Percentiles rank a stretch among this genome's conserved stretches.
Conservation (phyloP, 2,888 invertebrate genomes). For the Patella caerulea region DNA sequence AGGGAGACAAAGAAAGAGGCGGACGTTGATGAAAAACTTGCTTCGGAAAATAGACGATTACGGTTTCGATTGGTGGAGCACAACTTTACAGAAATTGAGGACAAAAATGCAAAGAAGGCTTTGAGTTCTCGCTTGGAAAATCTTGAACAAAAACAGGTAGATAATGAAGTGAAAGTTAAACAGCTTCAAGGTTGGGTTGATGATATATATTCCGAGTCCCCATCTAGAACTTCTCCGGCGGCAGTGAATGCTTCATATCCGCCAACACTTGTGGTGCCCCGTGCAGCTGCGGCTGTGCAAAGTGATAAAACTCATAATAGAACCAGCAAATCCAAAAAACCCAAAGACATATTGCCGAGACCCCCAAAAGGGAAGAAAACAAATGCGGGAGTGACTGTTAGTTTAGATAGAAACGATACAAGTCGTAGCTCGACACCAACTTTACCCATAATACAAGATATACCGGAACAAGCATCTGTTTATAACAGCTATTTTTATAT, state of each 20-base stretch:
- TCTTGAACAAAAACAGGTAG: conserved; percentile 45
- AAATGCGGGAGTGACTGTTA: background rate
- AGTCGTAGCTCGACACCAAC: background rate
- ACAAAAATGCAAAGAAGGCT: conserved; percentile 28
- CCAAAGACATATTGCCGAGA: background rate
- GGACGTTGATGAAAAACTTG: conserved; percentile 29
- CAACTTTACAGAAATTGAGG: conserved; percentile 37
- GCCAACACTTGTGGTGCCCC: background rate
- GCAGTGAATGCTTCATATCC: background rate
- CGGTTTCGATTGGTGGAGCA: conserved; percentile 40
- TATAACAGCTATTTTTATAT: conserved; percentile 32
- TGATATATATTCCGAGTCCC: conserved; percentile 34
- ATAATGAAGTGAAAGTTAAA: conserved; percentile 43
- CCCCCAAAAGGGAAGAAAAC: background rate
- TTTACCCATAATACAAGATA: background rate
- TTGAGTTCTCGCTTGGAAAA: conserved; percentile 26
- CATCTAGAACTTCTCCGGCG: background rate
- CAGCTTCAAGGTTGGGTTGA: conserved; percentile 55
- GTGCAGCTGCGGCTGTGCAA: background rate
- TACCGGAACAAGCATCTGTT: background rate
- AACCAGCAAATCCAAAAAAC: background rate
- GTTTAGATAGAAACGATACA: background rate
- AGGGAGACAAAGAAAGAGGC: conserved; percentile 3
- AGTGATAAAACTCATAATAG: conserved; percentile 5
- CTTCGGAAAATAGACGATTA: conserved; percentile 37